A percentile compares a stretch with the other conserved stretches of the same genome.
Evolutionary conservation across 2,113 vertebrate genomes (phyloP).

Genomic region (Daubentonia madagascariensis): DNA sequence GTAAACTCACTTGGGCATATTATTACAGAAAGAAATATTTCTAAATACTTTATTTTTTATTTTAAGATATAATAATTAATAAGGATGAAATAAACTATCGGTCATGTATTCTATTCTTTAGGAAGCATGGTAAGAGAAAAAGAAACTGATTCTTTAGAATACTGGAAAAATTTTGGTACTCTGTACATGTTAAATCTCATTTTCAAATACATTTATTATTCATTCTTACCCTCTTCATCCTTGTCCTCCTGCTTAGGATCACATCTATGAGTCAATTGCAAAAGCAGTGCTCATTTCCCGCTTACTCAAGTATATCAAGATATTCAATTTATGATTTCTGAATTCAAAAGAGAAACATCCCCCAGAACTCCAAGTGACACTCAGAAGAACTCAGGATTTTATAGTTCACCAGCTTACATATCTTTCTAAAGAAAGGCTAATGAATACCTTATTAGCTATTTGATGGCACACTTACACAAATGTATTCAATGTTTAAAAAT

Average conservation of each 20-base stretch:
- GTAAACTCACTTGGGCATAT: not conserved
- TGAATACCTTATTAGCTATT: constrained; percentile 79
- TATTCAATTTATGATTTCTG: constrained; percentile 78
- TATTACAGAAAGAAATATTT: not conserved
- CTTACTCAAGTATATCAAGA: constrained; percentile 81
- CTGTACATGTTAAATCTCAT: constrained; percentile 65
- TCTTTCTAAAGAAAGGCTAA: constrained; percentile 78
- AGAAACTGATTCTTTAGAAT: not conserved
- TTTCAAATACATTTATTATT: constrained; percentile 72
- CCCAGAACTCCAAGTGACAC: constrained; percentile 73
- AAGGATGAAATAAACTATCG: not conserved
- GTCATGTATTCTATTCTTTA: not conserved
- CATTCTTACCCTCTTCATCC: constrained; percentile 54
- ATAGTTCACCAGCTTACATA: constrained; percentile 78
- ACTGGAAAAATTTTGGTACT: not conserved
- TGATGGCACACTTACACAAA: constrained; percentile 75
- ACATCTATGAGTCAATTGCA: constrained; percentile 64
- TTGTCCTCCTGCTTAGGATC: constrained; percentile 66
- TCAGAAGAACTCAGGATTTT: constrained; percentile 76
- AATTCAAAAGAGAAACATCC: constrained; percentile 73
- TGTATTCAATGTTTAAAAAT: constrained; percentile 57
- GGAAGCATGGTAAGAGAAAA: not conserved
- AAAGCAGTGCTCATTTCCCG: constrained; percentile 76
- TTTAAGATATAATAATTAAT: not conserved
- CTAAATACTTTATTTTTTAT: not conserved